Evolutionary conservation across 2,797 vertebrate genomes (phyloP).

Genomic region (Avahi laniger): DNA sequence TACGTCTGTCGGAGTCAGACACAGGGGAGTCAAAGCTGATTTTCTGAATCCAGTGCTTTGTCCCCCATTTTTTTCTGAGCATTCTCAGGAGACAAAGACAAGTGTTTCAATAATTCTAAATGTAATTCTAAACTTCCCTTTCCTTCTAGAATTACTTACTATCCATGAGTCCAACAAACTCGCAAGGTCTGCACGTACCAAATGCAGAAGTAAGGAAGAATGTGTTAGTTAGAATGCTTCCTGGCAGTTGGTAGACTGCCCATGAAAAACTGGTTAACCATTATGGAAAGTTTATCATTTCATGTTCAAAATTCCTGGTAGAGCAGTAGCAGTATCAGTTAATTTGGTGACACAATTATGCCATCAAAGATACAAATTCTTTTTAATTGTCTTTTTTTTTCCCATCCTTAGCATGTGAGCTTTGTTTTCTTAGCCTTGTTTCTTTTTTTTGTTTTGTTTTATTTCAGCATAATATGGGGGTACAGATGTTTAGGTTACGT

Average conservation of each 20-base stretch:
- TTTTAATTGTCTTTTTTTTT: neutral
- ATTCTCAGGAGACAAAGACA: constrained; percentile 14
- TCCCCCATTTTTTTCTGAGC: neutral
- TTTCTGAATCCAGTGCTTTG: neutral
- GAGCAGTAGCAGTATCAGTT: neutral
- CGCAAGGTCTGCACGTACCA: neutral
- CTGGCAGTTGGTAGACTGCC: neutral
- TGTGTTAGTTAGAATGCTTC: neutral
- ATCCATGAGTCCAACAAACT: neutral
- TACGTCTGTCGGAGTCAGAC: constrained; percentile 52
- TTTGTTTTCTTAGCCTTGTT: neutral
- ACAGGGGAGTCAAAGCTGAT: neutral
- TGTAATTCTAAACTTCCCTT: neutral
- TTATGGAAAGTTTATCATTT: neutral
- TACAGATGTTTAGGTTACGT: too few relatives aligned
- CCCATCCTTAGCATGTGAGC: neutral
- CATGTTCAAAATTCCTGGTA: neutral
- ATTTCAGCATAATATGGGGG: too few relatives aligned
- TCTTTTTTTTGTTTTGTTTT: too few relatives aligned
- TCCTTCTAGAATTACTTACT: neutral
- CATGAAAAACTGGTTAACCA: neutral
- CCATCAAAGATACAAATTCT: neutral
- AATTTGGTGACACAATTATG: neutral
- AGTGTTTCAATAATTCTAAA: neutral
- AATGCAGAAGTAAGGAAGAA: neutral